Percentiles rank a stretch among this genome's conserved stretches.
phyloP scores from a whole-genome alignment of 2,113 vertebrate species.

The Burhinus bistriatus region DNA sequence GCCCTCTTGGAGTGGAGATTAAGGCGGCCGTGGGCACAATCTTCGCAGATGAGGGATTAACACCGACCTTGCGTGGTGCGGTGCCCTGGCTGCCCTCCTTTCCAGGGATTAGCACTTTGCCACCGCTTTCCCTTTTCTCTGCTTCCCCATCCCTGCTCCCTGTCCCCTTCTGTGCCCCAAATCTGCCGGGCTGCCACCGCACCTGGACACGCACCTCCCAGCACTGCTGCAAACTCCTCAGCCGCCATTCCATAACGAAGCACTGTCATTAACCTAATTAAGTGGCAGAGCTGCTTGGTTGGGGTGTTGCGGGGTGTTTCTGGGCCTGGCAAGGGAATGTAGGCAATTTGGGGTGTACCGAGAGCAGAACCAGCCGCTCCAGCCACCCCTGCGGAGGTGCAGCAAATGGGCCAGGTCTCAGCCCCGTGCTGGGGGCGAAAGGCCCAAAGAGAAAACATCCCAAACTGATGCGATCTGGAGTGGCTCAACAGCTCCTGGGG shows the following conservation, averaged over 20 bases:
- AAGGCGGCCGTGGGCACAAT: background rate
- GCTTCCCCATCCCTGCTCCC: background rate
- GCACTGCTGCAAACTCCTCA: background rate
- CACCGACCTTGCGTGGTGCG: fast-evolving
- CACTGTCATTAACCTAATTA: slow-evolving; percentile 16
- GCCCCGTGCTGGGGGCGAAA: fast-evolving
- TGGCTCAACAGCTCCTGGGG: background rate
- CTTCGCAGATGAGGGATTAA: slow-evolving; percentile 10
- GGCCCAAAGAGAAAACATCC: background rate
- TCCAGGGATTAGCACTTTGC: background rate
- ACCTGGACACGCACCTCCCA: background rate
- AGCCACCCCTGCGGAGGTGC: background rate
- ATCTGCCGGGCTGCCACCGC: background rate
- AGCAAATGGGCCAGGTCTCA: background rate
- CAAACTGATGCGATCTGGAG: no score
- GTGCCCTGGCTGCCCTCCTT: background rate
- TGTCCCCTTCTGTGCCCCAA: background rate
- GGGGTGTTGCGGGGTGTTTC: background rate
- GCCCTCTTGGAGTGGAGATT: background rate
- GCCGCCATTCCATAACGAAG: background rate
- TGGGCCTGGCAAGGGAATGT: fast-evolving
- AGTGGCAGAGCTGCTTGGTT: background rate
- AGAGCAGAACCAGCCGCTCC: background rate
- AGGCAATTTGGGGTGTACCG: background rate
- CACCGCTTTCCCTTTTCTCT: background rate